Conservation (phyloP, 2,888 invertebrate species). For the Priocnemis perturbator region DNA sequence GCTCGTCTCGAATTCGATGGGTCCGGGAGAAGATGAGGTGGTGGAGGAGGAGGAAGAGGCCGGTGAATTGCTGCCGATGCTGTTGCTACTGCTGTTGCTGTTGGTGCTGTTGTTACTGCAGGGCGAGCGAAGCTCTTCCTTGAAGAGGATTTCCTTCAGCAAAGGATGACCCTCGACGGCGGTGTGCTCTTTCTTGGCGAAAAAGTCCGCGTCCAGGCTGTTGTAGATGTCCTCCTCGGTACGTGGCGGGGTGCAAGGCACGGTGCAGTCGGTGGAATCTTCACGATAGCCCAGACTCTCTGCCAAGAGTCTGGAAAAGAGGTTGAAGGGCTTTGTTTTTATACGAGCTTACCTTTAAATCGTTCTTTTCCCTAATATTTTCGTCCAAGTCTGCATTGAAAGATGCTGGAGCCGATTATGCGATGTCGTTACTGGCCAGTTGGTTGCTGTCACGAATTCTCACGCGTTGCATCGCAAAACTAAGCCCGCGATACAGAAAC, state of each 20-base stretch:
- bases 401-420: background rate
- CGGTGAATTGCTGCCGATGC: background rate
- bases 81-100: background rate
- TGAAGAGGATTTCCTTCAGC: conserved; percentile 71
- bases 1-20: conserved; percentile 76
- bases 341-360: no score
- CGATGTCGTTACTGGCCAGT: no score
- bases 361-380: no score
- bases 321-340: background rate
- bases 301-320: conserved; percentile 66
- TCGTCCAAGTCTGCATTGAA: background rate
- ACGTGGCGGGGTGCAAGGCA: conserved; percentile 72
- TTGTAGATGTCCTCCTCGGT: conserved; percentile 74
- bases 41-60: conserved; percentile 46
- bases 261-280: conserved; percentile 73
- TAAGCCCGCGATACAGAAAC: no score
- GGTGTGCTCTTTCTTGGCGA: conserved; percentile 64
- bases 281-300: conserved; percentile 72
- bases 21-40: conserved; percentile 52
- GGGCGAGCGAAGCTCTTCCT: conserved; percentile 64
- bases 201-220: conserved; percentile 71
- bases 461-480: no score
- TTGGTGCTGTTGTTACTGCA: conserved; percentile 35
- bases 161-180: conserved; percentile 59
- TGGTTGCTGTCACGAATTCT: background rate